Percentiles rank a stretch among this genome's conserved stretches.
Evolutionary conservation across 1,140 invertebrate species (phyloP).

Genomic region (Drosophila ogumai): DNA sequence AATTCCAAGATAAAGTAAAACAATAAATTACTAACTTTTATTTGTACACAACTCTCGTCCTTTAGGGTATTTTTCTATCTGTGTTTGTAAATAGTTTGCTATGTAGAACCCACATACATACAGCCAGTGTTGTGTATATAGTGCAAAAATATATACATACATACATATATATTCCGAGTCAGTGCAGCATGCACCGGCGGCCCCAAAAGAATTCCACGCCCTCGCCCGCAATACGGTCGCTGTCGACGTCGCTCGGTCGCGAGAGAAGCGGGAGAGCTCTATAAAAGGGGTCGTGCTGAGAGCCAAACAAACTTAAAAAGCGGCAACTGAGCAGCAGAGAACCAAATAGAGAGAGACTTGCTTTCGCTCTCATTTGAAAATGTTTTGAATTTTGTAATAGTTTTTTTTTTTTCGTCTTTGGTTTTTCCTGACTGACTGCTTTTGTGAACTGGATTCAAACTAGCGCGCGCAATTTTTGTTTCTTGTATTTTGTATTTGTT

Average conservation of each 20-base stretch:
- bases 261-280: constrained; percentile 1
- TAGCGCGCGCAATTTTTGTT: constrained; percentile 52
- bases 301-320: constrained; percentile 45
- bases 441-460: constrained; percentile 43
- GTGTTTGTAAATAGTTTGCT: not conserved
- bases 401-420: constrained; percentile 22
- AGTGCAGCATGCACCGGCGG: constrained; percentile 74
- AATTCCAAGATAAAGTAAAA: not conserved
- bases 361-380: constrained; percentile 35
- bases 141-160: constrained; percentile 22
- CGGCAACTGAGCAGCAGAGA: constrained; percentile 28
- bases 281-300: constrained; percentile 7
- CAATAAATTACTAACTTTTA: not conserved
- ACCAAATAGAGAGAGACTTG: constrained; percentile 9
- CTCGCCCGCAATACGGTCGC: constrained; percentile 37
- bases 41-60: not conserved
- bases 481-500: constrained; percentile 12
- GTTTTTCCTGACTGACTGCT: constrained; percentile 44
- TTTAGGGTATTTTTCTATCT: not conserved
- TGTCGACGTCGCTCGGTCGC: constrained; percentile 10
- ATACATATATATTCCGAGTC: constrained; percentile 16
- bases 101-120: constrained; percentile 14
- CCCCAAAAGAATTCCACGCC: constrained; percentile 61
- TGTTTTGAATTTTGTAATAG: constrained; percentile 57
- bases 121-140: constrained; percentile 8